Base-by-base conservation (phyloP, 2,797 vertebrate species). In the Ctenosaura bakeri region DNA sequence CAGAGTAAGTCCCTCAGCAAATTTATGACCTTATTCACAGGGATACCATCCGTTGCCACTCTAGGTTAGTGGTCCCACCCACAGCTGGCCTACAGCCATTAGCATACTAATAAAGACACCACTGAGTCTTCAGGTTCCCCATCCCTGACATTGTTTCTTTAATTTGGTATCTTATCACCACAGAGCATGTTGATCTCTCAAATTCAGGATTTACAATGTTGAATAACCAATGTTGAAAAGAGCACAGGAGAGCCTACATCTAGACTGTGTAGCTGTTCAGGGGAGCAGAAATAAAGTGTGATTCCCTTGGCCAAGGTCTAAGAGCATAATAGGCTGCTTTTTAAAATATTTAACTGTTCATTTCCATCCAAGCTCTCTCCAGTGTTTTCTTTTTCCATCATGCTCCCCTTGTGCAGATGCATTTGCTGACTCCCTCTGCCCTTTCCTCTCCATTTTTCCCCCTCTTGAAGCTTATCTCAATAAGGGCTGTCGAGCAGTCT, bases 391-490 rank as follows among this genome's bases (percentile, higher is more conserved):
- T 32, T 88, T 84, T 93, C 92, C 95, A 94, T 93, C 92, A 91
- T 79, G 59, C 91, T 93, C 83, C 89, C 93, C 86, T 46, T 93
- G 91, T 88, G 29, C 83, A 91, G 86, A 81, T 73, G 85, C 82
- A 92, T 95, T 94, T 38, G 56, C 82, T 93, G 91, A 87, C 90
- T 83, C 5, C 91, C 5, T 89, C 69, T 94, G 93, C 94, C 94
- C 94, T 96, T 94, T 95, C 69, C 76, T 90, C 69, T 64, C 90
- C 82, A 94, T 92, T 92, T 29, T 54, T 26, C 18, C 38, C 0
- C 35, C 78, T 26, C 1, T 29, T 73, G 77, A 56, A 64, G 91
- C 94, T 96, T 96, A 95, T 96, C 96, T 94, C 94, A 88, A 32
- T 92, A 89, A 94, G 52, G 32, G 73, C 90, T 91, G 77, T 92